A percentile compares a stretch with the other conserved stretches of the same genome.
Conservation (phyloP, 2,888 invertebrate species). For the Eupithecia vulgata region DNA sequence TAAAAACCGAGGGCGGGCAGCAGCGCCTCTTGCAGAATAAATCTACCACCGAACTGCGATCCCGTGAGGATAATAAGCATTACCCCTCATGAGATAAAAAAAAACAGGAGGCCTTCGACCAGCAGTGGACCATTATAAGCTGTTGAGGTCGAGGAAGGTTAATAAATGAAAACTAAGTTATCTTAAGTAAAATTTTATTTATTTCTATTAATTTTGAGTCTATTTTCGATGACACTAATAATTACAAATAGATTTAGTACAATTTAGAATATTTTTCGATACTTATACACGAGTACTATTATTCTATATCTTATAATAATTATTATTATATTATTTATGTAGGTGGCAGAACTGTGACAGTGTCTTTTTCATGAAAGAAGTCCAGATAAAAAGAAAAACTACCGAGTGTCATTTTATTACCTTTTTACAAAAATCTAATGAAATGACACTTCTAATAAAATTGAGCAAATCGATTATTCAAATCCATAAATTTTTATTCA, state of each 20-base stretch:
- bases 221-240: conserved; percentile 54
- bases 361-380: conserved; percentile 2
- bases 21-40: no score
- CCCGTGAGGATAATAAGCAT: no score
- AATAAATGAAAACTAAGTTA: conserved; percentile 39
- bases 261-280: conserved; percentile 45
- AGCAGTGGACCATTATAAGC: no score
- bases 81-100: no score
- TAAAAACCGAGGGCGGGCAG: no score
- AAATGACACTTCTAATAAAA: not conserved
- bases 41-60: no score
- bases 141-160: no score
- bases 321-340: conserved; percentile 1
- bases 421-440: not conserved
- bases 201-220: conserved; percentile 52
- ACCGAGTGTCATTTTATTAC: not conserved
- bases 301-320: conserved; percentile 7
- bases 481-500: not conserved
- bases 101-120: no score
- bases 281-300: conserved; percentile 33
- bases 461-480: conserved; percentile 3
- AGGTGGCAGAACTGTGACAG: not conserved
- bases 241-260: conserved; percentile 43
- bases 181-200: conserved; percentile 49
- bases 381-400: not conserved